A percentile compares a stretch with the other conserved stretches of the same genome.
phyloP scores from a whole-genome alignment of 2,113 vertebrate genomes.

The Plecturocebus donacophilus region DNA sequence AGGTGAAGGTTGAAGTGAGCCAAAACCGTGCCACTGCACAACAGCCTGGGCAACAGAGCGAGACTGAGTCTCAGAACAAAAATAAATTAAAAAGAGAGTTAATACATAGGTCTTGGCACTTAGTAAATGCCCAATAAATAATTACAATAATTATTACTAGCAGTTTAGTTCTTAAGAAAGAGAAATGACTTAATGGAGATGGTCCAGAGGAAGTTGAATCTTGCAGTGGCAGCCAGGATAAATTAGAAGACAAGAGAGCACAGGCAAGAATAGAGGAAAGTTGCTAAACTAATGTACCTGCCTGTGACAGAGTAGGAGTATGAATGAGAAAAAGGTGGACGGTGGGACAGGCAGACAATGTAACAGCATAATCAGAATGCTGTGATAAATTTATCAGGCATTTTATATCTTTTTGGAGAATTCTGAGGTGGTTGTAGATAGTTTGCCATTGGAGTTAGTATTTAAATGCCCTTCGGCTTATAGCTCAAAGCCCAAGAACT shows the following conservation, averaged over 20 bases:
- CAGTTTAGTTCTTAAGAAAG: not conserved
- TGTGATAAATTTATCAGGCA: not conserved
- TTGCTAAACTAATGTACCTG: not conserved
- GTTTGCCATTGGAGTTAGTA: not conserved
- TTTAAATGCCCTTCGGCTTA: slow-evolving; percentile 25
- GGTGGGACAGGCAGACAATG: not conserved
- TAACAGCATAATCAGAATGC: not conserved
- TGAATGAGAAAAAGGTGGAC: not conserved
- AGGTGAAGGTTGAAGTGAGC: too few species aligned
- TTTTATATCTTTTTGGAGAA: slow-evolving; percentile 44
- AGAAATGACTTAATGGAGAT: not conserved
- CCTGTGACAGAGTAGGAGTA: not conserved
- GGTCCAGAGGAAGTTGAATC: not conserved
- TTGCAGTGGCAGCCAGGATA: not conserved
- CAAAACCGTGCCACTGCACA: too few species aligned
- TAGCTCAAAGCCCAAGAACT: not conserved
- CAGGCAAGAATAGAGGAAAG: not conserved
- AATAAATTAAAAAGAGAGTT: not conserved
- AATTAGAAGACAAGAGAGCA: not conserved
- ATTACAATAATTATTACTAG: not conserved
- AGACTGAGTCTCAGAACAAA: too few species aligned
- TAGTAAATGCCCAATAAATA: not conserved
- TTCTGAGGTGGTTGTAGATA: not conserved
- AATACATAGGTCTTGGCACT: not conserved
- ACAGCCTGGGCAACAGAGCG: too few species aligned